Base-by-base conservation (phyloP, 2,888 invertebrate species). In the Pristionchus mayeri region DNA sequence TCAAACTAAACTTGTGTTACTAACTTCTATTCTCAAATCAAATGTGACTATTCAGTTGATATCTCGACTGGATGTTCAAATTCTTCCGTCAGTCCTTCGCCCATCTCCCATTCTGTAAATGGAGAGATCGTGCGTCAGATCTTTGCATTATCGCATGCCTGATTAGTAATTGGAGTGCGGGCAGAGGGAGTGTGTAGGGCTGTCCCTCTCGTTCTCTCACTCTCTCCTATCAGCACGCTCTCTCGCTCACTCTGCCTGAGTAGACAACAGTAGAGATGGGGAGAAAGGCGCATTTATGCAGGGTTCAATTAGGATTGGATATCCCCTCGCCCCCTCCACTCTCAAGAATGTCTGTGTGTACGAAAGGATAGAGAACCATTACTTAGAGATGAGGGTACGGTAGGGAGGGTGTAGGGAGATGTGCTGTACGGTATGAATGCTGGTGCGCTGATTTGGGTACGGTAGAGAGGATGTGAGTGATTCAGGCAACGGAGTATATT, bases 251-350 rank as follows among this genome's bases (percentile, higher is more conserved):
- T n/a, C 54, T 7, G 16, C 54, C 54, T 4, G n/a, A 16, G 54
- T n/a, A 63, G 60, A 63, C 18, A 37, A 27, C 67, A 21, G 4
- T 34, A 6, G 3, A 21, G 30, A 37, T 37, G 37, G 37, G n/a
- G 67, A 67, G 67, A 67, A 37, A 6, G 30, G 60, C n/a, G 37
- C 37, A 67, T 37, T 37, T 37, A 37, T 67, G 37, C 24, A 30
- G 67, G 67, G 67, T 67, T 67, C 67, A 67, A 67, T 67, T 67
- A 67, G 67, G 67, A 67, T 67, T 37, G 67, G 37, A 67, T 67
- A 67, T 67, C 67, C 2, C 37, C n/a, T 4, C n/a, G 7, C n/a
- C 13, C 30, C 37, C 30, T 34, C 21, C 18, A 21, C 16, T n/a
- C 37, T 30, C 37, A 37, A 67, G 67, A 67, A 67, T 67, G 67